These are phyloP conservation scores for Danio jaintianensis DNA, from an alignment of 2,797 vertebrate species.

Conservation along the genomic window DNA sequence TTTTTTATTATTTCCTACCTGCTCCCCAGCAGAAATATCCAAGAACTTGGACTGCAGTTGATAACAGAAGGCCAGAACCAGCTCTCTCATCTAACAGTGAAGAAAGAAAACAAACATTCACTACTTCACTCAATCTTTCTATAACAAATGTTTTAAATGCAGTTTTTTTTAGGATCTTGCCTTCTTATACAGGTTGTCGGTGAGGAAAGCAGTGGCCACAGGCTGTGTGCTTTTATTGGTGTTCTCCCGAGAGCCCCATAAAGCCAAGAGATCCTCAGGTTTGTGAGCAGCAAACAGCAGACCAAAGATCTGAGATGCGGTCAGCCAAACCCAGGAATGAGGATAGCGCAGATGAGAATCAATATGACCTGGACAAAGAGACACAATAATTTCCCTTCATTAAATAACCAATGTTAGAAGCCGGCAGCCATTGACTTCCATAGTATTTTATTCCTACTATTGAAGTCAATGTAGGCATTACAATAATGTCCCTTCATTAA, in stretches of 20 bases:
- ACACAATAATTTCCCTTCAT: background rate
- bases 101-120: background rate
- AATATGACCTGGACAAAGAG: conserved; percentile 79
- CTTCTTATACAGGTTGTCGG: conserved; percentile 84
- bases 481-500: no score
- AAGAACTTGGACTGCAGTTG: conserved; percentile 95
- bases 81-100: conserved; percentile 86
- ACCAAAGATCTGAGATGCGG: conserved; percentile 92
- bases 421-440: no score
- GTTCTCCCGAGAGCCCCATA: conserved; percentile 73
- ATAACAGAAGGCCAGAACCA: conserved; percentile 87
- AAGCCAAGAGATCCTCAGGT: conserved; percentile 84
- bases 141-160: background rate
- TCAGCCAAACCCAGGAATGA: conserved; percentile 97
- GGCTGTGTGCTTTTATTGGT: conserved; percentile 65
- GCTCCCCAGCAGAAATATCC: conserved; percentile 88
- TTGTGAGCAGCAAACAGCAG: conserved; percentile 89
- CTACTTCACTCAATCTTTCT: background rate
- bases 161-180: conserved; percentile 65
- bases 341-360: conserved; percentile 90
- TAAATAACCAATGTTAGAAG: no score
- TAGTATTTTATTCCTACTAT: no score
- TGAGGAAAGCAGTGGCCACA: conserved; percentile 79
- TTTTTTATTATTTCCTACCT: conserved; percentile 77
- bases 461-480: no score